Conservation (phyloP, 1,140 invertebrate genomes). For the Gryon sp. region DNA sequence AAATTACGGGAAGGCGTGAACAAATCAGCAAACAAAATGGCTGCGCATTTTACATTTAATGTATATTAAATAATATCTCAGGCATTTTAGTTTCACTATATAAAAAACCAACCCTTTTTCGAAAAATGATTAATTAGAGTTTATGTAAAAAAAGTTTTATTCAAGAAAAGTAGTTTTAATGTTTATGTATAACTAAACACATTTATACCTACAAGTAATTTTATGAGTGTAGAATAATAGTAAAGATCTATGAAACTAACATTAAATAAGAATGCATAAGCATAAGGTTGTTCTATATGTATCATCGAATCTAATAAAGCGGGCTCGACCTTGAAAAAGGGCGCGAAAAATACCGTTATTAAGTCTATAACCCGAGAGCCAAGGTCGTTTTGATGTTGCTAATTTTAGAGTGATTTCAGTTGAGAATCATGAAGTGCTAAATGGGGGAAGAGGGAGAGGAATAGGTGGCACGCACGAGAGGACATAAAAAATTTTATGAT, state of each 20-base stretch:
- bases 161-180: no score
- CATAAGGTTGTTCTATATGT: no score
- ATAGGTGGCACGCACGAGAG: conserved; percentile 66
- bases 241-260: no score
- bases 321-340: conserved; percentile 49
- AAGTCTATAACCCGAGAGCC: conserved; percentile 55
- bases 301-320: conserved; percentile 42
- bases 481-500: conserved; percentile 79
- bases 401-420: conserved; percentile 59
- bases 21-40: conserved; percentile 22
- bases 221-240: no score
- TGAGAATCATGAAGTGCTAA: conserved; percentile 47
- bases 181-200: no score
- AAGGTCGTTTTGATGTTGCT: conserved; percentile 58
- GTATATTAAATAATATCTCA: conserved; percentile 14
- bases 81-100: no score
- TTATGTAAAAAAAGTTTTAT: no score
- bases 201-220: no score
- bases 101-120: no score
- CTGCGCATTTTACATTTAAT: neutral
- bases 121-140: no score
- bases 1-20: conserved; percentile 66
- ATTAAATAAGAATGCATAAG: no score
- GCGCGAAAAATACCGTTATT: conserved; percentile 56
- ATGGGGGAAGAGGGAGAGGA: conserved; percentile 24